Conservation (phyloP, 53 echinoderm and acorn worm genomes). For the Glandiceps talaboti region DNA sequence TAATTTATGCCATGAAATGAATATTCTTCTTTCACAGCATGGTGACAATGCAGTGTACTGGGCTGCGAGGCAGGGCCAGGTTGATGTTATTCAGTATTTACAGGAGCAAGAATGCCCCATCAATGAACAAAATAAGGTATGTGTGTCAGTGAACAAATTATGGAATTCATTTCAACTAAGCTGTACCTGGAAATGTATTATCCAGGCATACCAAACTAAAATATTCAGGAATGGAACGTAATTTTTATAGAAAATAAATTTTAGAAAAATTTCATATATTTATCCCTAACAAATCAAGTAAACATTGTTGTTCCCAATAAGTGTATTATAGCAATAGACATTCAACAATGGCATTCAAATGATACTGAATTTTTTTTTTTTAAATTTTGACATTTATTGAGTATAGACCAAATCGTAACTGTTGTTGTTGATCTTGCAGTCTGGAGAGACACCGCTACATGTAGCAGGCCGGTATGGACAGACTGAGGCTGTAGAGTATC, state of each 20-base stretch:
- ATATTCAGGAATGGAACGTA: no score
- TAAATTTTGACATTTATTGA: no score
- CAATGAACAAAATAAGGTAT: constrained; percentile 89
- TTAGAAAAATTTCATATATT: neutral
- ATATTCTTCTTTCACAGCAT: constrained; percentile 48
- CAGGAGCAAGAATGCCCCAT: constrained; percentile 74
- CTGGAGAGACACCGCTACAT: constrained; percentile 79
- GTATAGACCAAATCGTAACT: no score
- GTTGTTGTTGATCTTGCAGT: no score
- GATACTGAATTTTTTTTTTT: no score
- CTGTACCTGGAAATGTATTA: no score
- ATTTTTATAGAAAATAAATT: neutral
- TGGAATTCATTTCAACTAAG: no score
- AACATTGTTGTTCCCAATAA: neutral
- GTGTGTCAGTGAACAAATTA: no score
- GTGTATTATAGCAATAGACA: no score
- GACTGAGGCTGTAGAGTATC: constrained; percentile 59
- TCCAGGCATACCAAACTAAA: no score
- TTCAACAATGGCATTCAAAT: no score
- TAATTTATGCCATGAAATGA: no score
- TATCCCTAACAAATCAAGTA: neutral
- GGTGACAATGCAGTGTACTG: constrained; percentile 90
- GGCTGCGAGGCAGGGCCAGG: constrained; percentile 92
- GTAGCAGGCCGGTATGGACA: constrained; percentile 95
- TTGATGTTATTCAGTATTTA: constrained; percentile 47